Base-by-base conservation (phyloP, 2,113 vertebrate genomes). In the Channa maculata region DNA sequence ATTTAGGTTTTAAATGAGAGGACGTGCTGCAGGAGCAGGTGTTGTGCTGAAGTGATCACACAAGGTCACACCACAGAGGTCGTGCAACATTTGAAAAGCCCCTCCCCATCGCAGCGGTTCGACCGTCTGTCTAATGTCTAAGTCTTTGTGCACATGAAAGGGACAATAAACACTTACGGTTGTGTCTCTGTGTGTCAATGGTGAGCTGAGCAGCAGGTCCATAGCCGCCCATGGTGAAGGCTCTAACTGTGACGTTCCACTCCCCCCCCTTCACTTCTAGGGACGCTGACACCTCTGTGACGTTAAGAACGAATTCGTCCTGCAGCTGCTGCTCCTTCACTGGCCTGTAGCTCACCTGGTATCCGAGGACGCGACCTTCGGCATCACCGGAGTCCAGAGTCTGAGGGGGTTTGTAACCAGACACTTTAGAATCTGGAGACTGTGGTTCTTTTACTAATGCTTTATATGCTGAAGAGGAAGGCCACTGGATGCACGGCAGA, bases 261-360 rank as follows among this genome's bases (percentile, higher is more conserved):
- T 74, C 53, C 55, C 71, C 68, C 53, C 55, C 66, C 37, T 75
- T 3, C 39, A 50, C 79, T 48, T 15, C 15, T 12, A 81, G 82
- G 51, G 1, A 10, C 3, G 41, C 59, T 3, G 1, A 58, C 24
- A 6, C 3, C n/a, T 36, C 64, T 0, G 78, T 87, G 15, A 65
- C 24, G 8, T 41, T 77, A 8, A 43, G 3, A 10, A 55, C 60
- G 5, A 5, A 0, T 2, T 24, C 43, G 9, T 4, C 46, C 63
- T 38, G 43, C 6, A 1, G 63, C 44, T 0, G 61, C 68, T 4
- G 12, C 38, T 24, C 33, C 61, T 10, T 59, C 60, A 2, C 15
- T 5, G 76, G 78, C 9, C n/a, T 11, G 15, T 86, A 78, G 72
- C 55, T 76, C 46, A 92, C 82, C 43, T 75, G 57, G 74, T 93